Base-by-base conservation (phyloP, 2,113 vertebrate species). In the Lonchura striata region DNA sequence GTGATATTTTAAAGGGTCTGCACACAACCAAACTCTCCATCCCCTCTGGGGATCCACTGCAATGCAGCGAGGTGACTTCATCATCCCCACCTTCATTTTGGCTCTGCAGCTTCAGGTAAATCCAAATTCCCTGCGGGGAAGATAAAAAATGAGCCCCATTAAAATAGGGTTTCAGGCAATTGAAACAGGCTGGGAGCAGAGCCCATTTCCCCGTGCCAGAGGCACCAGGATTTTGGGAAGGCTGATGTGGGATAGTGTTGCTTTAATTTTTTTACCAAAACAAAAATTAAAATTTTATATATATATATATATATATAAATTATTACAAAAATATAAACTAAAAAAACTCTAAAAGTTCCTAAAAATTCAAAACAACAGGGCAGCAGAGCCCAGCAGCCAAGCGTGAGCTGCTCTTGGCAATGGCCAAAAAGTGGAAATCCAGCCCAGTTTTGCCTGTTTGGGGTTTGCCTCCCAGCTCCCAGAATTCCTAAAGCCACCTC, bases 181-280 rank as follows among this genome's bases (percentile, higher is more conserved):
- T 5, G 5, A 3, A 5, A 42, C 10, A 3, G 46, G 23, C 28
- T n/a, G 63, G 71, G 66, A 75, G 31, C 30, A 7, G 74, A 25
- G 15, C 1, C 0, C 1, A 27, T 68, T 25, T 7, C 33, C 53
- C 33, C 0, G 0, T 1, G 4, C 37, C 3, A 1, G 41, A 41
- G 41, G 41, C 41, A 41, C 41, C 41, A 41, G 47, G 16, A 3
- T 37, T 23, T 46, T 0, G 2, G 53, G 7, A 42, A 20, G 4
- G n/a, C 60, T 39, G 53, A 37, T 4, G 39, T 8, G 17, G 28
- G 8, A 6, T 2, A 39, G 39, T 39, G 39, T 39, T 39, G 39
- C 11, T 39, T 39, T 39, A 11, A 39, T 39, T 39, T 39, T 39
- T 39, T 39, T 9, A 39, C 39, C 8, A 39, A 8, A 39, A 39